These are phyloP conservation scores for Oryctolagus cuniculus DNA, from an alignment of 2,113 vertebrate species.

Conservation along the genomic window DNA sequence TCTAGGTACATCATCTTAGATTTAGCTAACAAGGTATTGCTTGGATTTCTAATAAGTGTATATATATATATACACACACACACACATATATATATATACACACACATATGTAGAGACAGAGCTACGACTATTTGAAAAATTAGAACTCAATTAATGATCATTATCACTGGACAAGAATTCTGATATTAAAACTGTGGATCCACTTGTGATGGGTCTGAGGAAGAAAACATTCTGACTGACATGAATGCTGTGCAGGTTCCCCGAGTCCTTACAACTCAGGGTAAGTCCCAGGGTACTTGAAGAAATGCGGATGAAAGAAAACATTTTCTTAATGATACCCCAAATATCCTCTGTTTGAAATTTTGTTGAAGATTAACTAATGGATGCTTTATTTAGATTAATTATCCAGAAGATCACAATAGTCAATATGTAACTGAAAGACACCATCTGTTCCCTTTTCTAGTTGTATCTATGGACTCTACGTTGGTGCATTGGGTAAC, in stretches of 20 bases:
- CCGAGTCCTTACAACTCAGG: conserved; percentile 10
- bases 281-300: conserved; percentile 48
- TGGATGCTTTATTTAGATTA: conserved; percentile 73
- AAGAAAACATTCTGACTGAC: not conserved
- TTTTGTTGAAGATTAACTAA: conserved; percentile 65
- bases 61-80: too few species aligned
- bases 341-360: conserved; percentile 28
- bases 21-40: not conserved
- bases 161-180: not conserved
- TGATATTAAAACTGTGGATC: not conserved
- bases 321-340: conserved; percentile 52
- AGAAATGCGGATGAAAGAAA: conserved; percentile 63
- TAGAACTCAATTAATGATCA: not conserved
- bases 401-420: conserved; percentile 78
- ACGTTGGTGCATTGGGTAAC: conserved; percentile 50
- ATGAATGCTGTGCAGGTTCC: not conserved
- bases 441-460: conserved; percentile 55
- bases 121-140: not conserved
- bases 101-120: too few species aligned
- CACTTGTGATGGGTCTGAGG: not conserved
- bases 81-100: too few species aligned
- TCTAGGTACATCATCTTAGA: not conserved
- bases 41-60: not conserved
- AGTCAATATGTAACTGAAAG: conserved; percentile 68
- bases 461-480: conserved; percentile 54